Evolutionary conservation across 2,888 invertebrate species (phyloP), one percentile per base, ranked within the genome.

Genomic region (Meteorus cinctellus): DNA sequence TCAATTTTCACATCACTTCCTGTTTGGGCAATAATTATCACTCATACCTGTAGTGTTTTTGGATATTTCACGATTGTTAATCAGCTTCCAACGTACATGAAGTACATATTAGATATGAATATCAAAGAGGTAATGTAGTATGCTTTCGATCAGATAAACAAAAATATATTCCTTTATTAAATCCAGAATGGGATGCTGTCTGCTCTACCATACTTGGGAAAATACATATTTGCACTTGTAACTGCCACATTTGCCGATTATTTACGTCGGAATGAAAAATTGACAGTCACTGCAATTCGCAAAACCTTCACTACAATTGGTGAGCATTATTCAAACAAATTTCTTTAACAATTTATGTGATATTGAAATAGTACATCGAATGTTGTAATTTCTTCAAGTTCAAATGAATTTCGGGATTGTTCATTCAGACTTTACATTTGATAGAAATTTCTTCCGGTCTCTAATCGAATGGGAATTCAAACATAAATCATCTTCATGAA

Each of bases 61-160:
- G 95, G 96, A 0, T 96, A 96, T 91, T 96, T 96, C 90, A 96
- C 96, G 14, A 94, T 97, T 45, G 94, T 96, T 81, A 95, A 96
- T 90, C 96, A 96, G 85, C 91, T 97, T 84, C 97, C 97, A 6
- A 95, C 95, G 1, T 97, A 95, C 89, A 95, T 96, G 93, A 94
- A 96, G 88, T 92, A 94, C 85, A 95, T 96, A 81, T 91, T 96
- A 70, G 91, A 93, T 79, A 95, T 93, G 85, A 92, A 94, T 85
- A 95, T 96, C 84, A 95, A 96, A 90, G 92, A 93, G 89, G 95
- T 94, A 83, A 91, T 91, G 90, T 16, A 34, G 41, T 10, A 29
- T 5, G 27, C 27, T 6, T 19, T 29, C 16, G 3, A 29, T 2
- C 27, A 16, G 3, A 55, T 34, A 19, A 55, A 14, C 16, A 14